Conservation (phyloP, 1,140 invertebrate genomes). For the Lysiphlebus fabarum region DNA sequence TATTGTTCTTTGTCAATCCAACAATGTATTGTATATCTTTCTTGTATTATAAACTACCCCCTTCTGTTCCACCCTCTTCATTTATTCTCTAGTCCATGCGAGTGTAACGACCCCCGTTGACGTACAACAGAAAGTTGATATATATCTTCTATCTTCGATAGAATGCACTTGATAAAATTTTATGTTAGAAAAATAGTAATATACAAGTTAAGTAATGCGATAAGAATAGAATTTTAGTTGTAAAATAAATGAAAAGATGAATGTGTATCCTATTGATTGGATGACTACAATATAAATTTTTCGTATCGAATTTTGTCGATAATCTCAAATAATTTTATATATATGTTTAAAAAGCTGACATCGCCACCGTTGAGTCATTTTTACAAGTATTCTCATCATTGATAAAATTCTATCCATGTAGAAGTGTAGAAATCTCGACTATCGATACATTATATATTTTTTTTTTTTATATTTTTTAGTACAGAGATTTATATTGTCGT, state of each 20-base stretch:
- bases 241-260: too few species aligned
- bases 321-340: constrained; percentile 31
- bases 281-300: constrained; percentile 31
- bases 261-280: constrained; percentile 42
- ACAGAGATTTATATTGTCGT: background rate
- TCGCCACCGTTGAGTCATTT: constrained; percentile 7
- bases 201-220: background rate
- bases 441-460: background rate
- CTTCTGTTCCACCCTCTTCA: constrained; percentile 17
- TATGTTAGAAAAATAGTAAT: constrained; percentile 4
- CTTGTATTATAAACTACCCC: too few species aligned
- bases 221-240: constrained; percentile 11
- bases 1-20: too few species aligned
- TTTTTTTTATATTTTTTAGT: background rate
- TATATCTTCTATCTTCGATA: constrained; percentile 35
- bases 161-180: constrained; percentile 37
- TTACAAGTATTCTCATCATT: background rate
- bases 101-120: constrained; percentile 26
- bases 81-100: constrained; percentile 25
- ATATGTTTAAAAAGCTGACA: background rate
- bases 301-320: constrained; percentile 37
- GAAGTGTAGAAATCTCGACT: constrained; percentile 2
- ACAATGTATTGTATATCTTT: too few species aligned
- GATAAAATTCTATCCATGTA: constrained; percentile 1
- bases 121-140: background rate